Conservation (phyloP, 2,888 invertebrate genomes). For the Calliopum simillimum region DNA sequence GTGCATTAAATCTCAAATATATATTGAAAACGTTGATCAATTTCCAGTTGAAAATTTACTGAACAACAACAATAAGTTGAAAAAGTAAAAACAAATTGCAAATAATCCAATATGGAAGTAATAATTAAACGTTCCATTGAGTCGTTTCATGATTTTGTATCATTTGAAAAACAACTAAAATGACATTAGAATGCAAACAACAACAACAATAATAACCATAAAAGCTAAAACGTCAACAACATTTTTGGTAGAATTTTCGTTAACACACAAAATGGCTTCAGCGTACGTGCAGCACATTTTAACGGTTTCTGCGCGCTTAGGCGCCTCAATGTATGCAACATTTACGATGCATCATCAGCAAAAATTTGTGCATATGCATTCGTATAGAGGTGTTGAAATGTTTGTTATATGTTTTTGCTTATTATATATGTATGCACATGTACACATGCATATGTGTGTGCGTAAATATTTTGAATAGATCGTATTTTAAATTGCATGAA, state of each 20-base stretch:
- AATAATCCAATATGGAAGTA: no score
- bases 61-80: no score
- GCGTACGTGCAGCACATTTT: constrained; percentile 11
- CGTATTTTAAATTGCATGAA: neutral
- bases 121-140: no score
- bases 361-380: neutral
- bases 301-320: neutral
- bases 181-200: neutral
- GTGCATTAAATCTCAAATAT: no score
- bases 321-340: constrained; percentile 3
- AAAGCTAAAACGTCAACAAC: neutral
- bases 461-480: neutral
- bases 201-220: neutral
- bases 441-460: no score
- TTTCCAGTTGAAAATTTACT: no score
- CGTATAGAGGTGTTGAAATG: neutral
- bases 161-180: no score
- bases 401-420: neutral
- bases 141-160: no score
- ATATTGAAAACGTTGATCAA: no score
- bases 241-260: neutral
- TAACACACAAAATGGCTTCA: neutral
- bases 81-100: no score
- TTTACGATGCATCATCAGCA: neutral
- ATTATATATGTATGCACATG: no score